These are phyloP conservation scores for Ancistrus triradiatus DNA, from an alignment of 2,113 vertebrate genomes.

Conservation along the genomic window DNA sequence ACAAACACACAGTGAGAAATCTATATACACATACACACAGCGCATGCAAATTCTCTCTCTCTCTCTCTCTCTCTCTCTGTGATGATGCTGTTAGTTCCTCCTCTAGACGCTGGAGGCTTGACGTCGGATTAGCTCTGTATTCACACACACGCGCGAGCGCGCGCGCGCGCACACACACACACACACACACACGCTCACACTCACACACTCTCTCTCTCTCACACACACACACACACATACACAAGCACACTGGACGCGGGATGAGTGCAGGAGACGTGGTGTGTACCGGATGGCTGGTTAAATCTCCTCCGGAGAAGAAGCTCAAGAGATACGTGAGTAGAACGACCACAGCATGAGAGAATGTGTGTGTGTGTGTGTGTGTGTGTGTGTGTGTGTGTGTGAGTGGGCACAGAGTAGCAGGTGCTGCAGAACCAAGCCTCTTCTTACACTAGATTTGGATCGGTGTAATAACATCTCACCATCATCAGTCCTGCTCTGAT, in stretches of 20 bases:
- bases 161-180: conserved; percentile 46
- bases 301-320: conserved; percentile 97
- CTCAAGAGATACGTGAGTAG: conserved; percentile 97
- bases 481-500: too few species aligned
- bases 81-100: conserved; percentile 85
- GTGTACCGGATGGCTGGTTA: conserved; percentile 95
- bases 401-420: conserved; percentile 21
- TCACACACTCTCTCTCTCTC: conserved; percentile 45
- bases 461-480: too few species aligned
- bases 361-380: conserved; percentile 14
- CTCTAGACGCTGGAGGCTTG: conserved; percentile 64
- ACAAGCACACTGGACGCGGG: conserved; percentile 54
- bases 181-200: conserved; percentile 38
- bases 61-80: conserved; percentile 51
- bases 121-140: conserved; percentile 70
- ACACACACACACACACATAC: conserved; percentile 49
- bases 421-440: conserved; percentile 16
- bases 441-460: too few species aligned
- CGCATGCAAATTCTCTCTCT: conserved; percentile 11
- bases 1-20: not conserved
- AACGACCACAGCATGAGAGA: conserved; percentile 10
- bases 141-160: too few species aligned
- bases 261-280: conserved; percentile 94
- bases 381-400: not conserved
- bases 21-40: not conserved